Evolutionary conservation across 2,888 invertebrate genomes (phyloP).

Genomic region (Drosophila macrospina): DNA sequence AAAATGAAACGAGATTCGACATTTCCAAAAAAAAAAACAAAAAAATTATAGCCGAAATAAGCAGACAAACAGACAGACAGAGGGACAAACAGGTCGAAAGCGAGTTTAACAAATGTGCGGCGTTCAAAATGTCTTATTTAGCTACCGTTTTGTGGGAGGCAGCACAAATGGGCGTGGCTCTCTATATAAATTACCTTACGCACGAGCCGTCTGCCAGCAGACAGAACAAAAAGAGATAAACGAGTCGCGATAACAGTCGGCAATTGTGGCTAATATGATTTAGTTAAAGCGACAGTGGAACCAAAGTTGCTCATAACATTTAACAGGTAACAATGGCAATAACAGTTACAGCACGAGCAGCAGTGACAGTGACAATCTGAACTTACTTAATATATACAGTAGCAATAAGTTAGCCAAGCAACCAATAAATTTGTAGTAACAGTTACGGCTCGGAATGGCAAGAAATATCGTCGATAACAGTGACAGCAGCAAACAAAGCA

Average conservation of each 20-base stretch:
- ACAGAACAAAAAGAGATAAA: slow-evolving; percentile 25
- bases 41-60: slow-evolving; percentile 7
- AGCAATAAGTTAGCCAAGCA: background rate
- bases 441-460: too few relatives aligned
- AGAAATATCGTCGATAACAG: too few relatives aligned
- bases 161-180: slow-evolving; percentile 56
- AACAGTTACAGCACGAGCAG: background rate
- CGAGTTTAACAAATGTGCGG: slow-evolving; percentile 69
- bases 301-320: slow-evolving; percentile 11
- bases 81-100: slow-evolving; percentile 10
- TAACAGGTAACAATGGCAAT: slow-evolving; percentile 17
- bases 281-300: slow-evolving; percentile 31
- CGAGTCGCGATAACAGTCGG: slow-evolving; percentile 52
- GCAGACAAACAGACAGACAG: slow-evolving; percentile 9
- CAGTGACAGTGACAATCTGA: background rate
- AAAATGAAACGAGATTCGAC: slow-evolving; percentile 65
- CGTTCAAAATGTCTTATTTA: slow-evolving; percentile 70
- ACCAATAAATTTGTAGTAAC: background rate
- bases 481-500: too few relatives aligned
- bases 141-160: slow-evolving; percentile 33
- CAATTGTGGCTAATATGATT: slow-evolving; percentile 64
- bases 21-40: slow-evolving; percentile 27
- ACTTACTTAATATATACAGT: background rate
- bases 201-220: slow-evolving; percentile 51
- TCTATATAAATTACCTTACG: slow-evolving; percentile 66